Conservation (phyloP, 1,140 invertebrate genomes). For the Littorina saxatilis region DNA sequence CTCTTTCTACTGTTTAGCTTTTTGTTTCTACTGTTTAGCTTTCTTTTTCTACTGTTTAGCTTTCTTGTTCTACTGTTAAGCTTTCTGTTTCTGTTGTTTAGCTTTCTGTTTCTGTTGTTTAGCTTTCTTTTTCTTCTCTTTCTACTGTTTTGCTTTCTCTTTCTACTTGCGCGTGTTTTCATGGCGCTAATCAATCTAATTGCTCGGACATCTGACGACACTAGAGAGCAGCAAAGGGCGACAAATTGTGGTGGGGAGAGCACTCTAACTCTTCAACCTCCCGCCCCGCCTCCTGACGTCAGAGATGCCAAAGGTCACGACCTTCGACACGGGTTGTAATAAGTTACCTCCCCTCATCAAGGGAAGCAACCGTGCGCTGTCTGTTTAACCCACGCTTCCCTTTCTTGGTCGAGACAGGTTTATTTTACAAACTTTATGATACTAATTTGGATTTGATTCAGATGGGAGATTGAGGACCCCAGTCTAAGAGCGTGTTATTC, state of each 20-base stretch:
- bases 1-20: not conserved
- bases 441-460: constrained; percentile 29
- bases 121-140: not conserved
- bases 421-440: constrained; percentile 23
- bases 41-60: not conserved
- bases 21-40: not conserved
- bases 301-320: no score
- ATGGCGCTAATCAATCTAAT: no score
- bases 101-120: not conserved
- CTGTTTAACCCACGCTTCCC: not conserved
- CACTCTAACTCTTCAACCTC: no score
- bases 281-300: no score
- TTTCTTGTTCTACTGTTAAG: no score
- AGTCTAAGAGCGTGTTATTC: not conserved
- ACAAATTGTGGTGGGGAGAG: no score
- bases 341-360: not conserved
- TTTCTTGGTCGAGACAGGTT: not conserved
- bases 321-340: no score
- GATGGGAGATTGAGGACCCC: constrained; percentile 18
- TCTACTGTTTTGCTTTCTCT: not conserved
- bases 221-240: no score
- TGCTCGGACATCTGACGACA: no score
- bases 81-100: not conserved
- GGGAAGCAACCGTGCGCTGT: not conserved
- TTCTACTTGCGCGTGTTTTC: not conserved